phyloP scores from a whole-genome alignment of 2,888 invertebrate genomes.

The Neoitamus cyanurus region DNA sequence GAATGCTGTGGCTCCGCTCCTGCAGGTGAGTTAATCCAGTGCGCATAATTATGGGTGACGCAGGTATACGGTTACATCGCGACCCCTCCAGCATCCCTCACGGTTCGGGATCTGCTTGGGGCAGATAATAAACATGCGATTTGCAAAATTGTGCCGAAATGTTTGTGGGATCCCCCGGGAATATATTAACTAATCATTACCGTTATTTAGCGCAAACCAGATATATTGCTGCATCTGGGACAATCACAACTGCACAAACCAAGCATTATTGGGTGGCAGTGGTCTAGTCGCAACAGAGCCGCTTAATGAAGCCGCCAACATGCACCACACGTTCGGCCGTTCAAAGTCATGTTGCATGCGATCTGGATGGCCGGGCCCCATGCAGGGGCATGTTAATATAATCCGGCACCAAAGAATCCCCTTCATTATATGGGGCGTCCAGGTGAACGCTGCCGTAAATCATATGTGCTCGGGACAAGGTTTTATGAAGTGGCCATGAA shows the following conservation, averaged over 20 bases:
- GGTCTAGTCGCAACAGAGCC: neutral
- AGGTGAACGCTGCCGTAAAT: neutral
- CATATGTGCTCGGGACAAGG: neutral
- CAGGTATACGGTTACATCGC: neutral
- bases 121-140: neutral
- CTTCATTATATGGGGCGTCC: neutral
- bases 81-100: neutral
- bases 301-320: neutral
- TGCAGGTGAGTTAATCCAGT: neutral
- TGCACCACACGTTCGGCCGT: neutral
- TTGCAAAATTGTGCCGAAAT: neutral
- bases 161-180: neutral
- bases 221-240: neutral
- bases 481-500: neutral
- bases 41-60: neutral
- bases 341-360: neutral
- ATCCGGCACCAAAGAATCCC: neutral
- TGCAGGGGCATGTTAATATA: neutral
- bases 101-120: neutral
- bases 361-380: neutral
- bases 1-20: neutral
- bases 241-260: neutral
- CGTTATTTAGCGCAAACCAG: neutral
- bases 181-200: constrained; percentile 30
- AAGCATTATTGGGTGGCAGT: neutral